These are phyloP conservation scores for Perizoma affinitatum DNA, from an alignment of 2,888 invertebrate species.

Conservation along the genomic window DNA sequence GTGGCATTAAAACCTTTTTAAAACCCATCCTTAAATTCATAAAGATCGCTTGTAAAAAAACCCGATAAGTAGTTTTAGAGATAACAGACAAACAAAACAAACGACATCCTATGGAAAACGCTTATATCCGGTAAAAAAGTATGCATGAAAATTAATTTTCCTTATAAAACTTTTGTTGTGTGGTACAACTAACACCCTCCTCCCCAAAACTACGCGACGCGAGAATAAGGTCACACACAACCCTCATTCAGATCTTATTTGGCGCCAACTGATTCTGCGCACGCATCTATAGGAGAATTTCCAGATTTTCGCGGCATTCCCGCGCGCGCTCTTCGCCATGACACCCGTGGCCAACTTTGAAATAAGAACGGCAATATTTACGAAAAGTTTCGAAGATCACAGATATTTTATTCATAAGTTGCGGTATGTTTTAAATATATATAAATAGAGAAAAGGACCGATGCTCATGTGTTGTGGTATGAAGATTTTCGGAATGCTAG, in stretches of 20 bases:
- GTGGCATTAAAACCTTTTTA: no score
- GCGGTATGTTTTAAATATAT: slow-evolving; percentile 1
- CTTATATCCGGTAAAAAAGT: no score
- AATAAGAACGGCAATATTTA: slow-evolving; percentile 41
- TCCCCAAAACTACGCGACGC: slow-evolving; percentile 25
- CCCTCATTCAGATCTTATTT: slow-evolving; percentile 28
- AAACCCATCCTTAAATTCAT: no score
- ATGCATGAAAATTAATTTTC: no score
- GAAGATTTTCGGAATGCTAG: slow-evolving; percentile 27
- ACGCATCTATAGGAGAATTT: slow-evolving; percentile 58
- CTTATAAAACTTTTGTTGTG: slow-evolving; percentile 4
- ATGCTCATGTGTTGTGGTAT: slow-evolving; percentile 20
- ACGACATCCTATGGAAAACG: no score
- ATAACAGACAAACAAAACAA: no score
- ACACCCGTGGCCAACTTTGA: slow-evolving; percentile 40
- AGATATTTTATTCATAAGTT: slow-evolving; percentile 4
- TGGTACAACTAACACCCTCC: slow-evolving; percentile 9
- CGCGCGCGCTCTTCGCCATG: slow-evolving; percentile 50
- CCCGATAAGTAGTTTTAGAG: no score
- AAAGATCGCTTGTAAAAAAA: no score
- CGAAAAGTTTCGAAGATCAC: slow-evolving; percentile 25
- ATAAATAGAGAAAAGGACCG: background rate
- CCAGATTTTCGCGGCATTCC: slow-evolving; percentile 64
- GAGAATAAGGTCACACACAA: slow-evolving; percentile 28
- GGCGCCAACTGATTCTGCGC: slow-evolving; percentile 36